phyloP scores from a whole-genome alignment of 2,113 vertebrate genomes.

The Cynoglossus semilaevis region DNA sequence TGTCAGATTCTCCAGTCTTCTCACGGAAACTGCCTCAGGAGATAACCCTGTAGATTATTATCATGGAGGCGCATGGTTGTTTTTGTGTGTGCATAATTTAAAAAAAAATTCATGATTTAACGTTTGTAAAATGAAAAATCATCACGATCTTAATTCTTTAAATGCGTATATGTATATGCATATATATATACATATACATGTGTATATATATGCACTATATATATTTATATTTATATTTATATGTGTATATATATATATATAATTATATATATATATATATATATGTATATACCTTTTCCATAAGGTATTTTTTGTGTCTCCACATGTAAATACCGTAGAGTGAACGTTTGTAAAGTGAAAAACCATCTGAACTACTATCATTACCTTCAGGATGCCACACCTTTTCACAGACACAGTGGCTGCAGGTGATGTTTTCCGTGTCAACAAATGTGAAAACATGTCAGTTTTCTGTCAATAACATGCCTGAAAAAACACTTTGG shows the following conservation, averaged over 20 bases:
- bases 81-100: neutral
- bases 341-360: slow-evolving; percentile 13
- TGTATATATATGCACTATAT: no score
- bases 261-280: no score
- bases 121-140: no score
- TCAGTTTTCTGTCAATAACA: neutral
- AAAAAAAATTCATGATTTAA: no score
- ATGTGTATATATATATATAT: no score
- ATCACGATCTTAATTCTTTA: no score
- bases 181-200: no score
- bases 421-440: slow-evolving; percentile 24
- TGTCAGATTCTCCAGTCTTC: slow-evolving; percentile 6
- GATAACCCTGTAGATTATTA: slow-evolving; percentile 3
- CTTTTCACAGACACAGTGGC: slow-evolving; percentile 23
- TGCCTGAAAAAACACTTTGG: neutral
- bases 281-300: no score
- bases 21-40: slow-evolving; percentile 7
- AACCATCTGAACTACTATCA: slow-evolving; percentile 27
- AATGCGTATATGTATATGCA: no score
- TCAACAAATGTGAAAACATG: slow-evolving; percentile 18
- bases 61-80: slow-evolving; percentile 9
- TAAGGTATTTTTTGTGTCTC: neutral
- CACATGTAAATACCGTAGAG: slow-evolving; percentile 6
- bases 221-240: no score
- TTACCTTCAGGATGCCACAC: slow-evolving; percentile 23